Conservation (phyloP, 1,140 invertebrate genomes). For the Drosophila malerkotliana region DNA sequence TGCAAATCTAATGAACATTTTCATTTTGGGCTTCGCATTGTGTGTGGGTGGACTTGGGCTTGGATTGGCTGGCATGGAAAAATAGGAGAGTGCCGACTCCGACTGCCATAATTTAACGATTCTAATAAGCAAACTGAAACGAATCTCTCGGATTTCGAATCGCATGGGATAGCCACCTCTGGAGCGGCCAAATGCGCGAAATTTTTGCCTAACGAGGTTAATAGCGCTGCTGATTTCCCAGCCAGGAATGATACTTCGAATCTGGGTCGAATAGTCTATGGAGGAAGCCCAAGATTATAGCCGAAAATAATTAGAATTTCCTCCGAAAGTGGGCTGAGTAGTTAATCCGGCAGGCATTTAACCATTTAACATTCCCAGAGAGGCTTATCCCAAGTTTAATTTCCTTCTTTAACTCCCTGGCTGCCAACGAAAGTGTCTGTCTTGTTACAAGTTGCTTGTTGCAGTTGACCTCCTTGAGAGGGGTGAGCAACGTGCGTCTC, state of each 20-base stretch:
- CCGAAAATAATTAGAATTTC: constrained; percentile 50
- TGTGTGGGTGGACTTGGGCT: constrained; percentile 64
- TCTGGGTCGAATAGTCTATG: constrained; percentile 34
- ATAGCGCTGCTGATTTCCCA: constrained; percentile 25
- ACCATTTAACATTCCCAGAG: constrained; percentile 37
- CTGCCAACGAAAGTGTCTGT: constrained; percentile 24
- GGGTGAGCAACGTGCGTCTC: constrained; percentile 77
- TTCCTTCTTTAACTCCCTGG: background rate
- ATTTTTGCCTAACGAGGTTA: constrained; percentile 67
- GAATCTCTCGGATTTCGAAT: constrained; percentile 35
- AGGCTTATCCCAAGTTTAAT: constrained; percentile 9
- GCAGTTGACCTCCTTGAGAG: constrained; percentile 72
- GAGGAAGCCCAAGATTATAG: constrained; percentile 15
- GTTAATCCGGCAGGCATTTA: constrained; percentile 44
- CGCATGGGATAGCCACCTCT: constrained; percentile 23
- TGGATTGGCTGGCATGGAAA: constrained; percentile 23
- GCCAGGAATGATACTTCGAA: constrained; percentile 18
- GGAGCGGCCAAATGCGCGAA: constrained; percentile 14
- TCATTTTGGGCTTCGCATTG: constrained; percentile 63
- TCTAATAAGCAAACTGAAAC: constrained; percentile 65
- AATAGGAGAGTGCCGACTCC: constrained; percentile 21
- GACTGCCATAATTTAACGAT: constrained; percentile 71
- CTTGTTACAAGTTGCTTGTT: constrained; percentile 14
- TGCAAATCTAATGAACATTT: constrained; percentile 80
- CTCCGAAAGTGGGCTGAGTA: constrained; percentile 33